Base-by-base conservation (phyloP, 2,888 invertebrate genomes). In the Eupithecia tripunctaria region DNA sequence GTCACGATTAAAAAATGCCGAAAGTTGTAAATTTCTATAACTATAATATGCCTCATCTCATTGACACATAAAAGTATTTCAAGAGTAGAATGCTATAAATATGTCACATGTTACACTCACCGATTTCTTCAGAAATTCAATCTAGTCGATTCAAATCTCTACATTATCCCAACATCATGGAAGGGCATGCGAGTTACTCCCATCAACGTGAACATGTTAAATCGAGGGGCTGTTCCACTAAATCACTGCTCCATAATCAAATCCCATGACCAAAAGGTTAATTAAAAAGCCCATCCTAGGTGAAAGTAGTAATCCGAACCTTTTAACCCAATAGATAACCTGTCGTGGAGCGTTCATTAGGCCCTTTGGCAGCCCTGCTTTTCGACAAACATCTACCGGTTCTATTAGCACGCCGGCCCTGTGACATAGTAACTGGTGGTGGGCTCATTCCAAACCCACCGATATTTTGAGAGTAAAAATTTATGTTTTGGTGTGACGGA, bases 341-440 rank as follows among this genome's bases (percentile, higher is more conserved):
- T 73, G 78, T 70, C 74, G 67, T 60, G 72, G 25, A 25, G 56
- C 51, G 71, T 60, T 66, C 69, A 41, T 60, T 43, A 36, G 70
- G 70, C 67, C 70, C 75, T 64, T 75, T 67, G 68, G 63, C 65
- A 66, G 67, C 69, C 71, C 67, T 68, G 47, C 56, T 69, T 72
- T 77, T 76, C 51, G 75, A 59, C 74, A 79, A 56, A 78, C 65
- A 47, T 68, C 74, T 70, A 75, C 75, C 70, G 72, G 72, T 75
- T 72, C 76, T 47, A 76, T 78, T 79, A 78, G 76, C 78, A 74
- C 63, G 15, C 21, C 71, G 78, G 73, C 79, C 78, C 78, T 76
- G 73, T 79, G 78, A 79, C 79, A 79, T 62, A 76, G 73, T 64
- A 21, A 64, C 64, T 36, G 18, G 29, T 18, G 12, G 25, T 12